These are phyloP conservation scores for Trachymyrmex septentrionalis DNA, from an alignment of 1,140 invertebrate species.

Conservation along the genomic window DNA sequence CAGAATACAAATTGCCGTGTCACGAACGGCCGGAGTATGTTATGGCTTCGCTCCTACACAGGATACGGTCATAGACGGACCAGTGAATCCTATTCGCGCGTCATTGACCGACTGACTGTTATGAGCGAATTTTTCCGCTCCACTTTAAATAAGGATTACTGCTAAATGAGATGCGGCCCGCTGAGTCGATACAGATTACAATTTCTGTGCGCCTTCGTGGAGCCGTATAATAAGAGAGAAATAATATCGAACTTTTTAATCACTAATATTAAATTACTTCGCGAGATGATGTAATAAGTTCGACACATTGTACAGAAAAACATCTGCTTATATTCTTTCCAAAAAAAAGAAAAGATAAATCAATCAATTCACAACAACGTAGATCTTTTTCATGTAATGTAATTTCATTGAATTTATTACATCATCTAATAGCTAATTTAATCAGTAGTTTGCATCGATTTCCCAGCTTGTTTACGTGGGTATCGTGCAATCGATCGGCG, in stretches of 20 bases:
- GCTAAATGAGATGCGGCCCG: not conserved
- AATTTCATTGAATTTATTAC: slow-evolving; percentile 32
- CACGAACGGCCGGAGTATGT: slow-evolving; percentile 44
- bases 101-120: slow-evolving; percentile 68
- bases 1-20: slow-evolving; percentile 83
- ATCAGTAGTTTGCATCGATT: not conserved
- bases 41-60: slow-evolving; percentile 45
- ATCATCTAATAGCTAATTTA: slow-evolving; percentile 12
- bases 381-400: not conserved
- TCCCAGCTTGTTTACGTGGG: not conserved
- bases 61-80: slow-evolving; percentile 63
- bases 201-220: not conserved
- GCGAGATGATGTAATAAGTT: slow-evolving; percentile 22
- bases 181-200: slow-evolving; percentile 14
- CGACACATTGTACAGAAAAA: not conserved
- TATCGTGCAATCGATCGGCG: not conserved
- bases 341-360: not conserved
- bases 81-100: slow-evolving; percentile 61
- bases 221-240: not conserved
- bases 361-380: not conserved
- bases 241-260: slow-evolving; percentile 15
- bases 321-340: not conserved
- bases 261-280: not conserved
- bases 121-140: slow-evolving; percentile 53
- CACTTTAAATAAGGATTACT: slow-evolving; percentile 45